phyloP scores from a whole-genome alignment of 2,888 invertebrate genomes.

The Sisyra terminalis region DNA sequence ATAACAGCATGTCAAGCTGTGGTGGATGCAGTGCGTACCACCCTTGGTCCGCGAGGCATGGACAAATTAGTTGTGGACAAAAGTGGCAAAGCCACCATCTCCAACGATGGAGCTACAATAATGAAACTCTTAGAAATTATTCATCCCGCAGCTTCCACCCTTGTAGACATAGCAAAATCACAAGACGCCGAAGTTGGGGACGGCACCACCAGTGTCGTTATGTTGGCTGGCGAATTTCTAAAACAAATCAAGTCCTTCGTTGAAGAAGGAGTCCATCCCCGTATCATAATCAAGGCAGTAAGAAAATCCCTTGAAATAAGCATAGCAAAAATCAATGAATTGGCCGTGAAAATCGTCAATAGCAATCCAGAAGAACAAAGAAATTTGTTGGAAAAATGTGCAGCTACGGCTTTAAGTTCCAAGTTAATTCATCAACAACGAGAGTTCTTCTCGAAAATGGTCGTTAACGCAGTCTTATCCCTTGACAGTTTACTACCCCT shows the following conservation, averaged over 20 bases:
- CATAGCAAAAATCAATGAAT: constrained; percentile 62
- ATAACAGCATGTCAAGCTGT: constrained; percentile 94
- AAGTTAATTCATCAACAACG: constrained; percentile 94
- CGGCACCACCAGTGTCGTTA: constrained; percentile 94
- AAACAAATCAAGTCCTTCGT: constrained; percentile 85
- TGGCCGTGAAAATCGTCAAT: constrained; percentile 66
- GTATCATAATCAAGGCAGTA: constrained; percentile 79
- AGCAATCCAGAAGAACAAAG: constrained; percentile 41
- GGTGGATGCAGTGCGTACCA: constrained; percentile 93
- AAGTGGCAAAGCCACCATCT: constrained; percentile 85
- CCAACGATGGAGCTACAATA: constrained; percentile 98
- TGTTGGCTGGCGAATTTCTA: constrained; percentile 88
- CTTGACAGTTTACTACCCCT: constrained; percentile 82
- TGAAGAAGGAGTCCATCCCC: constrained; percentile 93
- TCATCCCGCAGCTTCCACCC: constrained; percentile 93
- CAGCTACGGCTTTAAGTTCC: constrained; percentile 90
- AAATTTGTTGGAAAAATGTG: constrained; percentile 69
- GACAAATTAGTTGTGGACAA: constrained; percentile 93
- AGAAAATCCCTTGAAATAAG: constrained; percentile 70
- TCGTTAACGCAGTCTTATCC: constrained; percentile 89
- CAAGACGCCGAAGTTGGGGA: constrained; percentile 99
- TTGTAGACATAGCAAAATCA: constrained; percentile 98
- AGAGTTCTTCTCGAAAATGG: constrained; percentile 91
- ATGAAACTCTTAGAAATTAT: constrained; percentile 95
- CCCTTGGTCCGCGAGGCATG: constrained; percentile 96